phyloP scores from a whole-genome alignment of 2,113 vertebrate species.

The Percina caprodes region DNA sequence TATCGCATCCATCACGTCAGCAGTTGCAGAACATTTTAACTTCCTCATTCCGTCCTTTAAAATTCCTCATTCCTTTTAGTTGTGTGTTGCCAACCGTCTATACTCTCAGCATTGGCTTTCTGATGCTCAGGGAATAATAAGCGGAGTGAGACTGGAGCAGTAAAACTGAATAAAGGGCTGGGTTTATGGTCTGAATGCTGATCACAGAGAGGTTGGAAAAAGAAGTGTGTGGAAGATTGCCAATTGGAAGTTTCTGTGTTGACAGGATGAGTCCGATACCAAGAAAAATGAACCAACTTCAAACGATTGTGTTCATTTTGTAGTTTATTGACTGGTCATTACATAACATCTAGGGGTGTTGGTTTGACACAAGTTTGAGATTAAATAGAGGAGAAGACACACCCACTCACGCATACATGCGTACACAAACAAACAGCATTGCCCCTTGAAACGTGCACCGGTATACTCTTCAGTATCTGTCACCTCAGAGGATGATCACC shows the following conservation, averaged over 20 bases:
- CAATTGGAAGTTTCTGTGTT: slow-evolving; percentile 23
- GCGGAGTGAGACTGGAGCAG: slow-evolving; percentile 3
- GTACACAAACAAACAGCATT: slow-evolving; percentile 37
- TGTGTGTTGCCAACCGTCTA: slow-evolving; percentile 1
- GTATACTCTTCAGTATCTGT: slow-evolving; percentile 71
- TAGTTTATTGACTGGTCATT: slow-evolving; percentile 12
- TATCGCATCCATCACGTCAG: slow-evolving; percentile 9
- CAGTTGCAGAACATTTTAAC: slow-evolving; percentile 28
- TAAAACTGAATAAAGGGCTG: slow-evolving; percentile 40
- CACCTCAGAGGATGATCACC: slow-evolving; percentile 68
- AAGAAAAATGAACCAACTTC: slow-evolving; percentile 16
- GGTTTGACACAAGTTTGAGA: not conserved
- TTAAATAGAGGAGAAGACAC: slow-evolving; percentile 13
- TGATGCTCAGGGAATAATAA: slow-evolving; percentile 30
- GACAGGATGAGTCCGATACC: not conserved
- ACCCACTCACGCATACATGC: slow-evolving; percentile 2
- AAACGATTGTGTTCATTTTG: not conserved
- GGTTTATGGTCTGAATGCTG: slow-evolving; percentile 28
- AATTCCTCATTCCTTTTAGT: slow-evolving; percentile 36
- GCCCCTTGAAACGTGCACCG: slow-evolving; percentile 21
- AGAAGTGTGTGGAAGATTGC: slow-evolving; percentile 15
- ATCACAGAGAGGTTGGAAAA: slow-evolving; percentile 29
- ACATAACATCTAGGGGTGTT: slow-evolving; percentile 12
- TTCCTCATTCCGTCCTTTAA: slow-evolving; percentile 24
- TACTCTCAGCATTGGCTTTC: slow-evolving; percentile 12